Evolutionary conservation across 1,140 invertebrate species (phyloP).

Genomic region (Zophobas morio): DNA sequence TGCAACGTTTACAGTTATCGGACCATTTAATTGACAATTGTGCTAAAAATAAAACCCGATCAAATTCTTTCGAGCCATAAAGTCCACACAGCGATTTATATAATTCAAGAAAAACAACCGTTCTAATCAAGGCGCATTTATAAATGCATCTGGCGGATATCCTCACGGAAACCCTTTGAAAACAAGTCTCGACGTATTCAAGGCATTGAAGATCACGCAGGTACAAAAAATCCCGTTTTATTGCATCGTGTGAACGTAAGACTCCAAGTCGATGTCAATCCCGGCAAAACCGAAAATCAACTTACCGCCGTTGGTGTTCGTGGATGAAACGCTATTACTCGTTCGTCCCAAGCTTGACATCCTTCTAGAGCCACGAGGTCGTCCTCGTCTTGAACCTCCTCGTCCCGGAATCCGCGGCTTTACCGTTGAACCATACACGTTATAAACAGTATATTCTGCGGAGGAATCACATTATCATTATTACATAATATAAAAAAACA

Average conservation of each 20-base stretch:
- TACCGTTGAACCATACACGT: constrained; percentile 61
- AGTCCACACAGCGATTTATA: constrained; percentile 16
- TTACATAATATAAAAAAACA: constrained; percentile 36
- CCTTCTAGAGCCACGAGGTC: constrained; percentile 78
- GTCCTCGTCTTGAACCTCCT: constrained; percentile 76
- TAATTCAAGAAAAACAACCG: constrained; percentile 28
- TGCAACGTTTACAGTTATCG: constrained; percentile 19
- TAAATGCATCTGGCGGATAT: constrained; percentile 52
- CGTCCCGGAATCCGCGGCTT: constrained; percentile 72
- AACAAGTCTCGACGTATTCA: constrained; percentile 39
- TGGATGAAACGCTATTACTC: constrained; percentile 5
- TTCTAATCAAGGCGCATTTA: constrained; percentile 33
- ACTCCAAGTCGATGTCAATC: too few species aligned
- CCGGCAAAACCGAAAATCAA: not conserved
- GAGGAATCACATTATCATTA: constrained; percentile 35
- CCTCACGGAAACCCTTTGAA: constrained; percentile 52
- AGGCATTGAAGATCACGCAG: constrained; percentile 15
- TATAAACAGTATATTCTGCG: constrained; percentile 63
- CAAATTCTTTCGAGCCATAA: constrained; percentile 13
- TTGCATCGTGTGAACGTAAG: not conserved
- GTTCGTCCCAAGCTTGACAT: constrained; percentile 39
- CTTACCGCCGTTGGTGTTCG: constrained; percentile 27
- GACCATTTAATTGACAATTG: constrained; percentile 13
- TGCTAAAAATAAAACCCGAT: constrained; percentile 19
- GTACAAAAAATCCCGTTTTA: constrained; percentile 9